Evolutionary conservation across 2,888 invertebrate species (phyloP).

Genomic region (Lepidocyrtinus sp.): DNA sequence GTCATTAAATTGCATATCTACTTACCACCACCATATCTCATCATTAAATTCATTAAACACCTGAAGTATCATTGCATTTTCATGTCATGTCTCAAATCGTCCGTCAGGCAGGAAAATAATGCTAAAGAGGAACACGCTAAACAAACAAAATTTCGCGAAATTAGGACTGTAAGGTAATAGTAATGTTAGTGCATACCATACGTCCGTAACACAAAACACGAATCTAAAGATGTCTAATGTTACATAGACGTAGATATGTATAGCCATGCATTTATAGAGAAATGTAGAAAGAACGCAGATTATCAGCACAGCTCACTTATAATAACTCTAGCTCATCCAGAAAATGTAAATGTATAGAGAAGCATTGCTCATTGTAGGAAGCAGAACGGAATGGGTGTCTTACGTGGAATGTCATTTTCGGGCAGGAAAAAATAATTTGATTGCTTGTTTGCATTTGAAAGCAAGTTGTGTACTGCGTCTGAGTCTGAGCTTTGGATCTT

Average conservation of each 20-base stretch:
- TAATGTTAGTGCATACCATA: neutral
- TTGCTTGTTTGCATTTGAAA: no score
- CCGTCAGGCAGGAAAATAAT: no score
- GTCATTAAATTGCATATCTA: no score
- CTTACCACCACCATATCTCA: no score
- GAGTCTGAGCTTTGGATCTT: no score
- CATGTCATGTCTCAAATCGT: no score
- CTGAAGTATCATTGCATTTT: no score
- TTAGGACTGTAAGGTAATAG: no score
- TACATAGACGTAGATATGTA: neutral
- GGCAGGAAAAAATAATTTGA: neutral
- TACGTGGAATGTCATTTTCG: conserved; percentile 36
- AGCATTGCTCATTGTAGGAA: neutral
- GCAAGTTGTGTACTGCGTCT: no score
- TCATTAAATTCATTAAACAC: no score
- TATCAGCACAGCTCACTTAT: neutral
- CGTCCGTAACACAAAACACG: neutral
- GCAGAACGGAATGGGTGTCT: neutral
- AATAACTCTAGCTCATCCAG: neutral
- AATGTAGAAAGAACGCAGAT: neutral
- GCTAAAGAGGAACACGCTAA: no score
- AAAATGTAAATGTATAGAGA: neutral
- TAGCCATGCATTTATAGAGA: neutral
- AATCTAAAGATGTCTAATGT: neutral
- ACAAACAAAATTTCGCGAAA: no score